Base-by-base conservation (phyloP, 2,113 vertebrate genomes). In the Neomonachus schauinslandi region DNA sequence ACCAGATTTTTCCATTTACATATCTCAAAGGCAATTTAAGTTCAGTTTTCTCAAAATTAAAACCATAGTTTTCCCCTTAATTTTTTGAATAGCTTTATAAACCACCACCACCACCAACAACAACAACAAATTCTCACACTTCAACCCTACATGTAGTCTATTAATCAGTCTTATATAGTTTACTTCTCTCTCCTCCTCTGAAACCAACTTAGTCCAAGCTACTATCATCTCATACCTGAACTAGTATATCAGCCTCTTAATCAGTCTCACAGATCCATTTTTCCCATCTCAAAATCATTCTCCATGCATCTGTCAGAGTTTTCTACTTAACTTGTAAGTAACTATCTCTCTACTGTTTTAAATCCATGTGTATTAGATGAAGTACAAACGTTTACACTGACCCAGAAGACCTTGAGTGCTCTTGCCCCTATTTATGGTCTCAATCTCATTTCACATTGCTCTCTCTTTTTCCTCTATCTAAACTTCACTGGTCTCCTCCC, bases 71-170 rank as follows among this genome's bases (percentile, higher is more conserved):
- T 65, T 5, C 4, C 12, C 19, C 11, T 19, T 46, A n/a, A 61
- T 26, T 67, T 74, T 86, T 94, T 89, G 12, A 95, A 96, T 74
- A 55, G 7, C 26, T 93, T 95, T 36, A 87, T 84, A 42, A 88
- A 95, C 63, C 63, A 33, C 5, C 63, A 65, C 31, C 31, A 65
- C 12, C 61, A 61, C 59, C 42, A 95, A 28, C 42, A 97, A 26
- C 4, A 49, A 51, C 24, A 93, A 33, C 42, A 63, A 91, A 94
- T 19, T 74, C 31, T 7, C 33, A 87, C 53, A 69, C 59, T 93
- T 39, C 61, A 95, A 82, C 31, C 53, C 59, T 9, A 86, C 4
- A 79, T 65, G 10, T 8, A 89, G 12, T 28, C 16, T 85, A n/a
- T 88, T 63, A 77, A 63, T 59, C 63, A 63, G 33, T 46, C 19